Percentiles rank a stretch among this genome's conserved stretches.
phyloP scores from a whole-genome alignment of 2,888 invertebrate species.

The Caenorhabditis doughertyi region DNA sequence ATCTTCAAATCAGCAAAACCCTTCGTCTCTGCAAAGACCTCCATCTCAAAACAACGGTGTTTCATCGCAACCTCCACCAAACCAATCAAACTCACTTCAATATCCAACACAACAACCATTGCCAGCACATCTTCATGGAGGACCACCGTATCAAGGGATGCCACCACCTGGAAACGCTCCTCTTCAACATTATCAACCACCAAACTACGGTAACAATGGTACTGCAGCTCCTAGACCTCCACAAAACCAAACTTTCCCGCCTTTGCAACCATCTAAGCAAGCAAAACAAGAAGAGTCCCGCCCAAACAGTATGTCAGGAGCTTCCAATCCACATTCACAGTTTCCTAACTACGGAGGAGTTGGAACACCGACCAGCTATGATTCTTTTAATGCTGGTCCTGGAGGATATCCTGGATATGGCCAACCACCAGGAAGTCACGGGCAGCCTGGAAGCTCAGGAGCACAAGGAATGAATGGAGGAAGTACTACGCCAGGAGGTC shows the following conservation, averaged over 20 bases:
- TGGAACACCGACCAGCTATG: neutral
- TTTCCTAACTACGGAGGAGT: constrained; percentile 20
- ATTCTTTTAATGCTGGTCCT: neutral
- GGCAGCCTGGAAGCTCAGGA: constrained; percentile 2
- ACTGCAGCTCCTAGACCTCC: neutral
- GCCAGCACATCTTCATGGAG: constrained; percentile 41
- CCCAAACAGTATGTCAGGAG: constrained; percentile 29
- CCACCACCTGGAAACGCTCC: constrained; percentile 27
- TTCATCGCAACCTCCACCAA: constrained; percentile 21
- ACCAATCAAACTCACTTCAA: constrained; percentile 8
- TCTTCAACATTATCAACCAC: constrained; percentile 50
- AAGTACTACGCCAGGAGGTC: constrained; percentile 5
- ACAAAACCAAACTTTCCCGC: neutral
- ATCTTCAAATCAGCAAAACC: neutral
- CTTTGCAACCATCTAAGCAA: constrained; percentile 33
- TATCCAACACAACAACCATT: constrained; percentile 44
- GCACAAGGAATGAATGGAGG: neutral
- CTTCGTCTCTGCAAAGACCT: constrained; percentile 22
- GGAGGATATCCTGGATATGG: constrained; percentile 30
- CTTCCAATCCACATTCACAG: neutral
- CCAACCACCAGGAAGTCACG: neutral
- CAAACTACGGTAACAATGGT: constrained; percentile 18
- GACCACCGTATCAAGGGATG: constrained; percentile 11
- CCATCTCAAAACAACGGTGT: neutral
- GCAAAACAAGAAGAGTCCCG: constrained; percentile 30